These are phyloP conservation scores for Trissoscelio sp. DNA, from an alignment of 2,888 invertebrate genomes.

Conservation along the genomic window DNA sequence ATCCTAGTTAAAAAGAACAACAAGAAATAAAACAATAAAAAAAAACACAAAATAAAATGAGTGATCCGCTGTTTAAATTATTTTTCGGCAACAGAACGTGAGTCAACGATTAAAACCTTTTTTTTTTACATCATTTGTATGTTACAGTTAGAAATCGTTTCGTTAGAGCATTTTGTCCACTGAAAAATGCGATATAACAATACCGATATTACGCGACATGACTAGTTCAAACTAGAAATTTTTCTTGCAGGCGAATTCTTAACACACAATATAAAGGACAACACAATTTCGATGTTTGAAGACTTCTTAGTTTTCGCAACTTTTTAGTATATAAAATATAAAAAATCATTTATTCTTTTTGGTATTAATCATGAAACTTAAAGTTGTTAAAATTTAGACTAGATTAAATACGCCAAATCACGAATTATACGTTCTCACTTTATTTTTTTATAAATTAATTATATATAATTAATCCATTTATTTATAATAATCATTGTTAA, in stretches of 20 bases:
- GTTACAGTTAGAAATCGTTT: constrained; percentile 30
- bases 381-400: constrained; percentile 64
- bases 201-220: constrained; percentile 8
- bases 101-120: constrained; percentile 8
- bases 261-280: constrained; percentile 20
- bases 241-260: neutral
- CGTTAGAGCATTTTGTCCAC: constrained; percentile 2
- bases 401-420: constrained; percentile 62
- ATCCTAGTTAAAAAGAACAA: constrained; percentile 10
- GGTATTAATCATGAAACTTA: constrained; percentile 55
- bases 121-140: constrained; percentile 3
- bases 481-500: too few relatives aligned
- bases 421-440: neutral
- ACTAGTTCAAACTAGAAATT: constrained; percentile 39
- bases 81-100: neutral
- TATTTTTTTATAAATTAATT: neutral
- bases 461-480: neutral
- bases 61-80: neutral
- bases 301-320: constrained; percentile 21
- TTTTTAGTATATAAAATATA: constrained; percentile 67
- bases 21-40: constrained; percentile 4
- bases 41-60: neutral
- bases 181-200: constrained; percentile 29
- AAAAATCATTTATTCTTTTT: constrained; percentile 51
- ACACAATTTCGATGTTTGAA: constrained; percentile 27